A percentile compares a stretch with the other conserved stretches of the same genome.
phyloP scores from a whole-genome alignment of 2,113 vertebrate species.

The Cephalopholis sonnerati region DNA sequence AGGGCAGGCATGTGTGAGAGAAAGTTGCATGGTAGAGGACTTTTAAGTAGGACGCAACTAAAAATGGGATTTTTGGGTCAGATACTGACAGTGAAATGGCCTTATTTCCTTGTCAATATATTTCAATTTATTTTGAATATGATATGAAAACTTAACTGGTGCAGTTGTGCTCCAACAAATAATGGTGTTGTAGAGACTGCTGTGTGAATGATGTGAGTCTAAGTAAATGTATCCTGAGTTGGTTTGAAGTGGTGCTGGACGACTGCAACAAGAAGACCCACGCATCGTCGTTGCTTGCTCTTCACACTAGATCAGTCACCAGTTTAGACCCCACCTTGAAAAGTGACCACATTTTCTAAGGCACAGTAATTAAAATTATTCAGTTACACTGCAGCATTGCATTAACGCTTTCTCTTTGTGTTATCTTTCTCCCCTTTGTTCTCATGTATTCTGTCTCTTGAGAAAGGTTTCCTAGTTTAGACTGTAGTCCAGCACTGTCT shows the following conservation, averaged over 20 bases:
- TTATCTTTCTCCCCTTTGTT: not conserved
- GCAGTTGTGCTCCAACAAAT: not conserved
- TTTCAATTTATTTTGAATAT: not conserved
- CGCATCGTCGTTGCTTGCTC: constrained; percentile 10
- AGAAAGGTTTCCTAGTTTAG: constrained; percentile 26
- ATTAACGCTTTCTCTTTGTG: not conserved
- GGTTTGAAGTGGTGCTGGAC: constrained; percentile 39
- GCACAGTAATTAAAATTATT: constrained; percentile 27
- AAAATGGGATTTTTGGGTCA: constrained; percentile 44
- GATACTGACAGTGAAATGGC: constrained; percentile 1
- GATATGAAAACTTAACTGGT: not conserved
- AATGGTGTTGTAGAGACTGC: not conserved
- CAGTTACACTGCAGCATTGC: not conserved
- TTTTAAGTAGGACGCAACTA: constrained; percentile 35
- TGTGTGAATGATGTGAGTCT: not conserved
- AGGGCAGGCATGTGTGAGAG: not conserved
- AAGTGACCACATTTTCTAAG: constrained; percentile 2
- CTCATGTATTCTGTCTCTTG: constrained; percentile 26
- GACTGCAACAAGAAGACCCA: constrained; percentile 31
- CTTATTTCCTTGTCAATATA: constrained; percentile 8
- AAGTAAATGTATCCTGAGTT: constrained; percentile 12
- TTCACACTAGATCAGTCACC: constrained; percentile 27
- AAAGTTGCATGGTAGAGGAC: not conserved
- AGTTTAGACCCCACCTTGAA: not conserved
- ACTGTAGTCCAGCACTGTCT: constrained; percentile 18